Evolutionary conservation across 2,113 vertebrate species (phyloP).

Genomic region (Carlito syrichta): DNA sequence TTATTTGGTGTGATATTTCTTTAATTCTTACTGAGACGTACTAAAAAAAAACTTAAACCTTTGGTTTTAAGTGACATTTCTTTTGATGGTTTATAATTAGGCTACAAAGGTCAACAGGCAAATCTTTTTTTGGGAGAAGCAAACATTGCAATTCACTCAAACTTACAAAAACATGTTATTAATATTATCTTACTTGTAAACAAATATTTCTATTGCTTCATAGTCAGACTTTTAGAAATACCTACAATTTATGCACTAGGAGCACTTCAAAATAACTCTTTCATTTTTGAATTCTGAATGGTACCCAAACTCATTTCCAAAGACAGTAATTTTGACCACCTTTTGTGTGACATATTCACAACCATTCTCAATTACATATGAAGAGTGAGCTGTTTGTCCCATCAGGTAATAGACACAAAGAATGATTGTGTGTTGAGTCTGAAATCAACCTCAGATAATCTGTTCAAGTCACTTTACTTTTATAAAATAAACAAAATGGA

Average conservation of each 20-base stretch:
- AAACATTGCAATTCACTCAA: not conserved
- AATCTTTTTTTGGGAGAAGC: not conserved
- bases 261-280: not conserved
- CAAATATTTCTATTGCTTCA: not conserved
- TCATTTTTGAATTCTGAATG: constrained; percentile 1
- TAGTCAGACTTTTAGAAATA: not conserved
- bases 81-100: not conserved
- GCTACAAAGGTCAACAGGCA: not conserved
- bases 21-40: not conserved
- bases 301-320: not conserved
- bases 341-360: not conserved
- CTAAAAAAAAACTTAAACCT: not conserved
- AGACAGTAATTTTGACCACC: not conserved
- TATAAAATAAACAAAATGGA: not conserved
- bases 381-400: not conserved
- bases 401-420: not conserved
- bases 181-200: not conserved
- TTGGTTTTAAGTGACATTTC: not conserved
- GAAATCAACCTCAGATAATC: not conserved
- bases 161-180: not conserved
- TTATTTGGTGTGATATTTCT: not conserved
- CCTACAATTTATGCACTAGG: not conserved
- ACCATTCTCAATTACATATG: not conserved
- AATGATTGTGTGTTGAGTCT: not conserved
- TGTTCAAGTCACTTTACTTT: not conserved